These are phyloP conservation scores for Sarotherodon lohbergeri DNA, from an alignment of 2,113 vertebrate species.

Conservation along the genomic window DNA sequence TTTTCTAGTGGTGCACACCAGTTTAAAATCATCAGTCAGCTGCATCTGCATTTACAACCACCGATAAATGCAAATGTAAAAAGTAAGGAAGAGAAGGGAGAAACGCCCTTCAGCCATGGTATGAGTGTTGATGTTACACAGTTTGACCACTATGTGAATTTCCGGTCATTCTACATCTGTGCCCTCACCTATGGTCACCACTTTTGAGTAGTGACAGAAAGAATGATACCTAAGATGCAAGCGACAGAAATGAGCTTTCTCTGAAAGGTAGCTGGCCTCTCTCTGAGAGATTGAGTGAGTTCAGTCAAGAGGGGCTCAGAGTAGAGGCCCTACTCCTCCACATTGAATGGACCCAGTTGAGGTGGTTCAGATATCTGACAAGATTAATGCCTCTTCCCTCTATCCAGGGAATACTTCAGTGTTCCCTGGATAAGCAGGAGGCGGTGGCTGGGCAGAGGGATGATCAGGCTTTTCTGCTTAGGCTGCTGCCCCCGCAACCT, in stretches of 20 bases:
- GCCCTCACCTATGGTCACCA: not conserved
- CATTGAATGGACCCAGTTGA: not conserved
- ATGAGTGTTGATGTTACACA: not conserved
- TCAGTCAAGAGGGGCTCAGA: not conserved
- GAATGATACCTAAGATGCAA: not conserved
- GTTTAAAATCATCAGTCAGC: not conserved
- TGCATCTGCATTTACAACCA: not conserved
- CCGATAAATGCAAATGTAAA: not conserved
- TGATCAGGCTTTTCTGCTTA: not conserved
- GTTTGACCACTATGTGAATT: not conserved
- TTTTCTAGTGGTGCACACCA: not conserved
- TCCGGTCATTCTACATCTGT: not conserved
- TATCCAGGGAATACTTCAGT: not conserved
- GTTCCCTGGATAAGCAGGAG: not conserved
- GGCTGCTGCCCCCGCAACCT: not conserved
- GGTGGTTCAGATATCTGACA: not conserved
- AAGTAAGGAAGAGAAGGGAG: not conserved
- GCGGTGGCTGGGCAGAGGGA: not conserved
- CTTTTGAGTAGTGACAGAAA: not conserved
- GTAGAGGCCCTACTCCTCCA: not conserved
- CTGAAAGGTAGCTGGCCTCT: not conserved
- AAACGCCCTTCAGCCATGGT: not conserved
- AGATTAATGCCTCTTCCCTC: not conserved
- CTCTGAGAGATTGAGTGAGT: not conserved
- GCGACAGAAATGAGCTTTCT: not conserved